phyloP scores from a whole-genome alignment of 2,888 invertebrate genomes.

The Temnothorax rugatulus region DNA sequence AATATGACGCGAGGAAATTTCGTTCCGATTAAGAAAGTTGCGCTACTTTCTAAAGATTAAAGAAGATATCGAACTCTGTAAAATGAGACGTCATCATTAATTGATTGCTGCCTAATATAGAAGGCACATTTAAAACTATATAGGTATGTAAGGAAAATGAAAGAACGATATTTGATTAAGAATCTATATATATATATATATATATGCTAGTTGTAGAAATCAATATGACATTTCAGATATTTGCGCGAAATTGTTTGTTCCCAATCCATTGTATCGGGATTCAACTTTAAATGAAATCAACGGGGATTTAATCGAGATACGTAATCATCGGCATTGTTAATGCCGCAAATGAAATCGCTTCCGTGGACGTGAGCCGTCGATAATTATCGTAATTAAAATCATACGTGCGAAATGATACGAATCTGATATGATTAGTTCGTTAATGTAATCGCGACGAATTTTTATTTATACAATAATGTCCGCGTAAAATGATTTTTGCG shows the following conservation, averaged over 20 bases:
- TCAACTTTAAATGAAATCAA: slow-evolving; percentile 57
- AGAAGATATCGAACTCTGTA: background rate
- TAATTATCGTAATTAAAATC: slow-evolving; percentile 66
- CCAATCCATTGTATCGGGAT: slow-evolving; percentile 30
- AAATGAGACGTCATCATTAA: background rate
- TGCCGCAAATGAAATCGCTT: slow-evolving; percentile 61
- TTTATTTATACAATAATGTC: slow-evolving; percentile 15
- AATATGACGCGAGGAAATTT: slow-evolving; percentile 19
- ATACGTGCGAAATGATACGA: slow-evolving; percentile 56
- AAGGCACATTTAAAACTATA: background rate
- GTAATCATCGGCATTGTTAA: slow-evolving; percentile 61
- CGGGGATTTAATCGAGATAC: slow-evolving; percentile 64
- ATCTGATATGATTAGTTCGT: slow-evolving; percentile 49
- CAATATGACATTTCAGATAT: slow-evolving; percentile 46
- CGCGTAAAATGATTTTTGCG: slow-evolving; percentile 10
- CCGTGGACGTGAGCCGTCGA: slow-evolving; percentile 44
- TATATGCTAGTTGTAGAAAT: background rate
- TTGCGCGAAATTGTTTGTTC: slow-evolving; percentile 48
- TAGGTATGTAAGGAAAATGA: too few relatives aligned
- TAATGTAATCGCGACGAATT: slow-evolving; percentile 45
- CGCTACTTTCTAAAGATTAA: background rate
- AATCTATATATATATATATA: background rate
- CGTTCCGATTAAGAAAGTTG: background rate
- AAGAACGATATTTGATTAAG: slow-evolving; percentile 9
- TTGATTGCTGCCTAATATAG: background rate